Base-by-base conservation (phyloP, 2,113 vertebrate genomes). In the Bagarius yarrelli region DNA sequence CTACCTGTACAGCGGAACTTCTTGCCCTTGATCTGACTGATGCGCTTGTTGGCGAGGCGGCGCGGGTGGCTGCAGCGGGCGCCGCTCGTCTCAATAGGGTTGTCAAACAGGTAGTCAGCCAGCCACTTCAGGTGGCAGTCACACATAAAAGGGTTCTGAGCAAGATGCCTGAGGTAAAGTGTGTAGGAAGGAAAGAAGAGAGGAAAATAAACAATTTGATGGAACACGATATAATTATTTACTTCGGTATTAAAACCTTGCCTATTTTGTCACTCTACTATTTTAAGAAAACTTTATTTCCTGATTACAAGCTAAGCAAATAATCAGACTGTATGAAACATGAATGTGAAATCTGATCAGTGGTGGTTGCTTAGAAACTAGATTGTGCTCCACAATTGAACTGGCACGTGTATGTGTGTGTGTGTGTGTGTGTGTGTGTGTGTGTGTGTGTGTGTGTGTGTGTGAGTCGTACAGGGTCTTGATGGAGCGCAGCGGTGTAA, bases 1-100 rank as follows among this genome's bases (percentile, higher is more conserved):
- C 50, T 96, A 99, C 98, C 97, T 97, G 98, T 97, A 94, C 98
- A 99, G 91, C 97, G 96, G 95, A 99, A 98, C 95, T 99, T 99
- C 94, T 99, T 99, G 92, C 96, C 96, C 95, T 98, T 99, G 90
- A 98, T 94, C 94, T 99, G 95, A 95, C 96, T 96, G 94, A 99
- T 98, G 88, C 97, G 95, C 85, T 99, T 99, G 95, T 99, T 99
- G 88, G 97, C 95, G 86, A 99, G 95, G 85, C 98, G 94, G 81
- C 98, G 94, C 0, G 98, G 98, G 90, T 94, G 96, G 91, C 95
- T 97, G 93, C 98, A 99, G 89, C 97, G 97, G 1, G 98, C 96
- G 11, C 98, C 98, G 21, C 97, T 99, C 34, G 98, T 99, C 94
- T 99, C 98, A 19, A 99, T 97, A 19, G 98, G 98, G 91, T 99